Evolutionary conservation across 1,140 invertebrate genomes (phyloP).

Genomic region (Sminthurides bifidus): DNA sequence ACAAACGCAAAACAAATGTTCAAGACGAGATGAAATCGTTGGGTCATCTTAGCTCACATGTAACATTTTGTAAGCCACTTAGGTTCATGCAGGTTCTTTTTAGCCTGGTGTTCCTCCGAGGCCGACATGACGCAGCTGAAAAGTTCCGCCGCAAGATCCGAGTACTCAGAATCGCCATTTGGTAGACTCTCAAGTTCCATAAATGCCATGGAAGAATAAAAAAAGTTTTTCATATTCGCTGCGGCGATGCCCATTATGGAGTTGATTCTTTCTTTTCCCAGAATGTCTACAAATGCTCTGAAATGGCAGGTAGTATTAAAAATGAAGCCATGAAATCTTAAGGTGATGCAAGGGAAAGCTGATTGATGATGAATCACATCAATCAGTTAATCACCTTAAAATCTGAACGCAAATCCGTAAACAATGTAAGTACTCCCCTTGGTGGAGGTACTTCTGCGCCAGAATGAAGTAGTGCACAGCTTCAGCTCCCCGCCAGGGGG

Average conservation of each 20-base stretch:
- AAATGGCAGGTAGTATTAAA: background rate
- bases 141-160: slow-evolving; percentile 68
- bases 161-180: slow-evolving; percentile 52
- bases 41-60: too few relatives aligned
- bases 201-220: slow-evolving; percentile 85
- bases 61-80: too few relatives aligned
- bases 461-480: slow-evolving; percentile 78
- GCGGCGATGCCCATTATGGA: slow-evolving; percentile 59
- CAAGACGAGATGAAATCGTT: too few relatives aligned
- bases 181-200: slow-evolving; percentile 83
- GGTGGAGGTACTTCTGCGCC: slow-evolving; percentile 64
- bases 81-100: too few relatives aligned
- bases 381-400: background rate
- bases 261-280: slow-evolving; percentile 63
- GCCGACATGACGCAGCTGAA: too few relatives aligned
- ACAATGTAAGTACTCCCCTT: slow-evolving; percentile 36
- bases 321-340: background rate
- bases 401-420: background rate
- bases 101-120: too few relatives aligned
- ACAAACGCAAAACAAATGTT: too few relatives aligned
- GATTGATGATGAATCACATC: background rate
- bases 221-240: slow-evolving; percentile 59
- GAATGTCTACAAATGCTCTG: slow-evolving; percentile 65
- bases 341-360: background rate
- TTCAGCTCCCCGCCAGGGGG: slow-evolving; percentile 75